A percentile compares a stretch with the other conserved stretches of the same genome.
Conservation (phyloP, 2,888 invertebrate species). For the Pseudoips prasinana region DNA sequence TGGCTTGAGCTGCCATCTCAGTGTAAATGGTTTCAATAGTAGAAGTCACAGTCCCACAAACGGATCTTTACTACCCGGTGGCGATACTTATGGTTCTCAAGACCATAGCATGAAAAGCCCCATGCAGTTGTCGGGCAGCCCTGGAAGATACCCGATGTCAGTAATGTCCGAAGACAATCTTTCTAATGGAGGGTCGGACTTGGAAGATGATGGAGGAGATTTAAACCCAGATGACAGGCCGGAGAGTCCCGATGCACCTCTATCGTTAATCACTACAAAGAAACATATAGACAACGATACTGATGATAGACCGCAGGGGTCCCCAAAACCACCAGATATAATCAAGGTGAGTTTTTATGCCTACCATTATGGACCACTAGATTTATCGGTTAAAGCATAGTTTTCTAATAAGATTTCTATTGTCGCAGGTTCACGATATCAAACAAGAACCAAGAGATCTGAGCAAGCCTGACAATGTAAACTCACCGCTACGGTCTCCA, state of each 20-base stretch:
- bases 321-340: conserved; percentile 77
- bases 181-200: conserved; percentile 85
- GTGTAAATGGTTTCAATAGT: conserved; percentile 84
- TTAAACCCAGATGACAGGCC: conserved; percentile 80
- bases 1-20: conserved; percentile 81
- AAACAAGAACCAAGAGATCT: conserved; percentile 80
- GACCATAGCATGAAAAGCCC: conserved; percentile 85
- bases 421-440: conserved; percentile 74
- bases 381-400: not conserved
- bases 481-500: conserved; percentile 77
- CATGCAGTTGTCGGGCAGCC: conserved; percentile 77
- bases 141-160: conserved; percentile 83
- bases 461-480: conserved; percentile 59
- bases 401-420: conserved; percentile 9
- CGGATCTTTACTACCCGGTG: conserved; percentile 83
- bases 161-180: conserved; percentile 85
- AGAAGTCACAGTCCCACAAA: conserved; percentile 85
- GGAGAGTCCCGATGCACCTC: conserved; percentile 85
- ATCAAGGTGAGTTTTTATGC: conserved; percentile 60
- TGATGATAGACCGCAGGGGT: conserved; percentile 74
- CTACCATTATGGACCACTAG: not conserved
- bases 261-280: conserved; percentile 85
- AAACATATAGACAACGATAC: conserved; percentile 72
- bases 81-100: conserved; percentile 81
- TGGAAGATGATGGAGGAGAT: conserved; percentile 85